Evolutionary conservation across 2,888 invertebrate species (phyloP).

Genomic region (Zaprionus obscuricornis): DNA sequence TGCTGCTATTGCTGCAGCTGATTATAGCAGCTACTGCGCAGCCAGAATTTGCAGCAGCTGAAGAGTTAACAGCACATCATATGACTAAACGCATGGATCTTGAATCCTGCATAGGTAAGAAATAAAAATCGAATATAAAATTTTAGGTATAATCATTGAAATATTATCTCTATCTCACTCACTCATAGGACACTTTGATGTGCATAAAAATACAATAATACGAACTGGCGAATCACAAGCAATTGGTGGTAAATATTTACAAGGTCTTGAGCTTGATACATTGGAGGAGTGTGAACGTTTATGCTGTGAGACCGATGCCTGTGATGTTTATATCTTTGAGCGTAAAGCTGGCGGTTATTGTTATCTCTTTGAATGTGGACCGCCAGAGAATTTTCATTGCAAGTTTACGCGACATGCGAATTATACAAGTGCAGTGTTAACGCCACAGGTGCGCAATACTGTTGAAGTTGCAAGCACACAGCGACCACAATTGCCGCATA

Average conservation of each 20-base stretch:
- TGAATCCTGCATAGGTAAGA: conserved; percentile 82
- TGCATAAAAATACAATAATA: conserved; percentile 95
- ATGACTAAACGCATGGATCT: conserved; percentile 82
- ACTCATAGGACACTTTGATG: conserved; percentile 86
- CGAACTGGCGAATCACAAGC: conserved; percentile 94
- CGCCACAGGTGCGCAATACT: conserved; percentile 84
- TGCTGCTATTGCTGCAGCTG: conserved; percentile 42
- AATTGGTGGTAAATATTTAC: conserved; percentile 94
- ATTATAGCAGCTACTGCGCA: conserved; percentile 50
- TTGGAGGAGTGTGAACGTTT: conserved; percentile 92
- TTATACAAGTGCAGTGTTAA: conserved; percentile 93
- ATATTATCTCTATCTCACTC: background rate
- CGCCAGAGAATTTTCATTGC: conserved; percentile 95
- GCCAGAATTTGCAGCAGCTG: conserved; percentile 47
- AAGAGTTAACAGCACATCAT: conserved; percentile 63
- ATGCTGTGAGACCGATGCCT: conserved; percentile 93
- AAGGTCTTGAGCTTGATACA: conserved; percentile 92
- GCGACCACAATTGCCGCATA: conserved; percentile 65
- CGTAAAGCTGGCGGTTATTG: conserved; percentile 94
- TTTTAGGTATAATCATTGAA: too few relatives aligned
- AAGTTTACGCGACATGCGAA: conserved; percentile 95
- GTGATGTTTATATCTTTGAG: conserved; percentile 96
- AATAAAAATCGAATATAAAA: background rate
- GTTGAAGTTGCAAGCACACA: conserved; percentile 66
- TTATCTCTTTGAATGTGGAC: conserved; percentile 95